Evolutionary conservation across 1,140 invertebrate species (phyloP), one percentile per base, ranked within the genome.

Genomic region (Nylanderia fulva): DNA sequence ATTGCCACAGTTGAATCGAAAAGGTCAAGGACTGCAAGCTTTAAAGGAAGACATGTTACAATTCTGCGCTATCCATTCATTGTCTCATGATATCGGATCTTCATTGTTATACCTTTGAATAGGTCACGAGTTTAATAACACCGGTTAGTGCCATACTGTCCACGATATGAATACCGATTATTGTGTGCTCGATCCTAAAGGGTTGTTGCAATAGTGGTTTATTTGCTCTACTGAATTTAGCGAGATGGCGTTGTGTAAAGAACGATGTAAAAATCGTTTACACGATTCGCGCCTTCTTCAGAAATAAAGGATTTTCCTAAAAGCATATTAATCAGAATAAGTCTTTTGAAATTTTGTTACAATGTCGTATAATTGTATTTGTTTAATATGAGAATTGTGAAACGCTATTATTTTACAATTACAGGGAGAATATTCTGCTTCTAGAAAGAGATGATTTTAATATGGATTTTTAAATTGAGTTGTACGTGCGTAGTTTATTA

Each of bases 81-180:
- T 58, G 56, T 86, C 74, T 48, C 48, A 21, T 48, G 42, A 71
- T 89, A 84, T 75, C 77, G 66, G 39, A 66, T 76, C 29, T 61
- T 54, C 48, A 79, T 71, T 79, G 72, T 74, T 48, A 11, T 42
- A 77, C 48, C 64, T 72, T 68, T 77, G 72, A 72, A 48, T 29
- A 76, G 29, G 24, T 63, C 66, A 39, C 45, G 11, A 48, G 71
- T 88, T 88, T 88, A 89, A 86, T 74, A 74, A 58, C 39, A 48
- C 21, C 39, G 58, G 76, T 88, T 89, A 83, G 76, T 54, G 54
- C 33, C 71, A 24, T 61, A 36, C 29, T 42, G 60, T 21, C 54
- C 27, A 39, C 45, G 87, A 56, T 72, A 63, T 82, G 88, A 89
- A 82, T 86, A 89, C 82, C 77, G 87, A 72, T 89, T 88, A 88